phyloP scores from a whole-genome alignment of 2,797 vertebrate species.

The Streptopelia turtur region DNA sequence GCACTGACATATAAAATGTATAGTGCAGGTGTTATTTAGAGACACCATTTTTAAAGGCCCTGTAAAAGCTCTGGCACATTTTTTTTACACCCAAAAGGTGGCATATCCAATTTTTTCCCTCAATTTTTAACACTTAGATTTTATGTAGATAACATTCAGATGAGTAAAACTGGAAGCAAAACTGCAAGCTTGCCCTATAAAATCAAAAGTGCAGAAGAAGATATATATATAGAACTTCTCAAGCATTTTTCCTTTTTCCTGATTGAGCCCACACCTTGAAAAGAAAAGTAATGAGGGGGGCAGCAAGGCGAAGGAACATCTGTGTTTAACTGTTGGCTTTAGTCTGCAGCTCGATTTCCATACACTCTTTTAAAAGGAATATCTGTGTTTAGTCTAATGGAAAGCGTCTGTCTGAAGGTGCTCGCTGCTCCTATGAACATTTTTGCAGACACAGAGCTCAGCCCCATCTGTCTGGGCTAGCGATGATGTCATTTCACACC shows the following conservation, averaged over 20 bases:
- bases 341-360: conserved; percentile 20
- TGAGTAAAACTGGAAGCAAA: neutral
- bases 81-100: neutral
- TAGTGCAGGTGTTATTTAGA: conserved; percentile 55
- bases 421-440: neutral
- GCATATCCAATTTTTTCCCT: neutral
- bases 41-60: conserved; percentile 8
- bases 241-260: neutral
- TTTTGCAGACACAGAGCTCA: conserved; percentile 32
- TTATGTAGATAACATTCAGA: neutral
- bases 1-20: conserved; percentile 34
- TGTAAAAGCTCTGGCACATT: conserved; percentile 25
- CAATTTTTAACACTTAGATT: neutral
- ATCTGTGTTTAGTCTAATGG: conserved; percentile 62
- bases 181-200: neutral
- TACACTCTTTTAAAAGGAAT: conserved; percentile 20
- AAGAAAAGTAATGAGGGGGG: neutral
- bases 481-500: conserved; percentile 14
- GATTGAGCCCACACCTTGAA: neutral
- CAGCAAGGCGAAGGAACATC: neutral
- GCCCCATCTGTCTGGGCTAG: neutral
- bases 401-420: conserved; percentile 44
- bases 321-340: conserved; percentile 37
- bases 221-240: neutral
- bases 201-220: neutral